Base-by-base conservation (phyloP, 2,113 vertebrate species). In the Cygnus buccinator region DNA sequence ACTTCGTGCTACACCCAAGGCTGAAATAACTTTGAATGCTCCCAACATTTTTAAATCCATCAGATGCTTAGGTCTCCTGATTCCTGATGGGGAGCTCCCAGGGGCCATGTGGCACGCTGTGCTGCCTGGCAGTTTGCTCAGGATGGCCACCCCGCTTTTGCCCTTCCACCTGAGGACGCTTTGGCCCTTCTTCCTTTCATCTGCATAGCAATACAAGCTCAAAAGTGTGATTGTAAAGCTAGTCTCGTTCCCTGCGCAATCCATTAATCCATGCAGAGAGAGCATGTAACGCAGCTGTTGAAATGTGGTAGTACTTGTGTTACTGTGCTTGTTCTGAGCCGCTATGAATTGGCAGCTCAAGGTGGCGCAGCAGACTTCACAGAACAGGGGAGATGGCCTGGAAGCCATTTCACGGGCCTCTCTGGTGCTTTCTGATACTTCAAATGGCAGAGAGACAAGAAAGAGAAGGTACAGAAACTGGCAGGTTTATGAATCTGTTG, bases 71-170 rank as follows among this genome's bases (percentile, higher is more conserved):
- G 39, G 61, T 55, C 26, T 28, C 58, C 29, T 35, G 17, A 15
- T 79, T 83, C 78, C 37, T 65, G 22, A 43, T 43, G 10, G 75
- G 67, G 66, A 44, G 16, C n/a, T 70, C 26, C 5, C 26, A 9
- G 59, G 43, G 16, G 46, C 33, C 9, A 6, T 6, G 4, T 6
- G 46, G 28, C 33, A 43, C 0, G 0, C 11, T 44, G 39, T 25
- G 1, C 43, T 62, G 37, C 39, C 26, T 26, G 10, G 3, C 7
- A 57, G 5, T 28, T 33, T 50, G 54, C 33, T 87, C 18, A 4
- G 35, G 13, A 4, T 9, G 14, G n/a, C 33, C 57, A 18, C 55
- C 50, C 16, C 33, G 25, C 50, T 55, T 9, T 37, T 48, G 54
- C 43, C 3, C 41, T 11, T 15, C 1, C 22, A 39, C 23, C 28